Evolutionary conservation across 2,888 invertebrate species (phyloP).

Genomic region (Nephrocerus scutellatus): DNA sequence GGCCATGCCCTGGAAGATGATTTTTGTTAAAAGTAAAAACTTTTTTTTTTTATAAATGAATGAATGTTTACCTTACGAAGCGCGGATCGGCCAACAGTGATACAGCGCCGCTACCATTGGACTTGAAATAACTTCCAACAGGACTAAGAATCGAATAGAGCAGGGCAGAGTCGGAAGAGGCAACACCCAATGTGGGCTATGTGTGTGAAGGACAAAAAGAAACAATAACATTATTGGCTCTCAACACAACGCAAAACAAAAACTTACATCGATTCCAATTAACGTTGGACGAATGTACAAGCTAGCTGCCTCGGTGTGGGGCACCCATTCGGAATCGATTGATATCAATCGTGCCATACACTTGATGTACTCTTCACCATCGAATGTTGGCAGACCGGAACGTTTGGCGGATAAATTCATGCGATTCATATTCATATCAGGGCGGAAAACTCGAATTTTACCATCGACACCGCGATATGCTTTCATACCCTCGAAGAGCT

Average conservation of each 20-base stretch:
- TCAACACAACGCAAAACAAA: conserved; percentile 1
- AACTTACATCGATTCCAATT: conserved; percentile 91
- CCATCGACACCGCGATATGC: conserved; percentile 91
- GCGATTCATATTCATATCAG: conserved; percentile 88
- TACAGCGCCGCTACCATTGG: conserved; percentile 60
- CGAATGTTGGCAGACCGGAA: conserved; percentile 83
- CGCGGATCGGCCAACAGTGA: conserved; percentile 87
- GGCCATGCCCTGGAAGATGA: conserved; percentile 67
- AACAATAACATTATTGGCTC: neutral
- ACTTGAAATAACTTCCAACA: conserved; percentile 86
- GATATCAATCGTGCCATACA: conserved; percentile 78
- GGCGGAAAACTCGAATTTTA: conserved; percentile 88
- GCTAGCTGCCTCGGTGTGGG: conserved; percentile 80
- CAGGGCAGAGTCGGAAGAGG: conserved; percentile 76
- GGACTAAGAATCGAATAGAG: conserved; percentile 89
- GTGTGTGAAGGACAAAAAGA: conserved; percentile 27
- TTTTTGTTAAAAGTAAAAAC: conserved; percentile 1
- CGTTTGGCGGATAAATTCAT: conserved; percentile 82
- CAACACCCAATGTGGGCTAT: conserved; percentile 89
- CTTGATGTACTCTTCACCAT: conserved; percentile 74
- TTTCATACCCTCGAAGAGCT: conserved; percentile 98
- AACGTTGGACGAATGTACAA: conserved; percentile 93
- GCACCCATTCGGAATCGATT: conserved; percentile 97
- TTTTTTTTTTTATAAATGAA: neutral
- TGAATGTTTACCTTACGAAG: conserved; percentile 53